Percentiles rank a stretch among this genome's conserved stretches.
Conservation (phyloP, 2,113 vertebrate genomes). For the Catharus minimus region DNA sequence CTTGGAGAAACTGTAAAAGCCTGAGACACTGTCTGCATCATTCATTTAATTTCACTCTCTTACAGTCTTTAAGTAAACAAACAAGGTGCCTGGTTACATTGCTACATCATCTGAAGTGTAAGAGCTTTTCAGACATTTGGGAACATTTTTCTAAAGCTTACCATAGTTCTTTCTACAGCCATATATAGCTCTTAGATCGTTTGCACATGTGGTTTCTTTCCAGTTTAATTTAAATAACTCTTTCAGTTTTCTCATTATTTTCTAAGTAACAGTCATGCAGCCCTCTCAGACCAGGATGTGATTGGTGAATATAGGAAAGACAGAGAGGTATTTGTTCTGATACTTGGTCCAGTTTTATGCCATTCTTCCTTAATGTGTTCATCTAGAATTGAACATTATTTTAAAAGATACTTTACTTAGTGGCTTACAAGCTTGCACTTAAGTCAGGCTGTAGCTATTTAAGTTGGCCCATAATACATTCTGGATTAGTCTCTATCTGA, state of each 20-base stretch:
- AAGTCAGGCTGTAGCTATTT: not conserved
- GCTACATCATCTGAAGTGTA: not conserved
- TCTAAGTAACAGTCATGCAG: not conserved
- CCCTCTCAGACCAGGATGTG: not conserved
- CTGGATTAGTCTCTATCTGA: not conserved
- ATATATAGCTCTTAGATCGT: not conserved
- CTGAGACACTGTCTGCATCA: not conserved
- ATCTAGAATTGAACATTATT: not conserved
- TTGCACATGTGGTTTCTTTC: not conserved
- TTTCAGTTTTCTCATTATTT: not conserved
- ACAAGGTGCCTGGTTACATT: not conserved
- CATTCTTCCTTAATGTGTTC: not conserved
- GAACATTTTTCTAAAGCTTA: not conserved
- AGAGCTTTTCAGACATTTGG: not conserved
- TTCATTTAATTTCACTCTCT: not conserved
- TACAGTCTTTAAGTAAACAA: not conserved
- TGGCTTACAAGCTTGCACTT: not conserved
- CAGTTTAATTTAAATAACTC: not conserved
- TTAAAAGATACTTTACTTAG: not conserved
- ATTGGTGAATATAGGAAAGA: not conserved
- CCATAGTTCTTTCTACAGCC: not conserved
- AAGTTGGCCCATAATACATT: not conserved
- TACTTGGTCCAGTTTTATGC: not conserved
- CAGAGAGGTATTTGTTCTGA: not conserved
- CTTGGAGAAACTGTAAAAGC: not conserved